Base-by-base conservation (phyloP, 1,140 invertebrate species). In the Drosophila ambigua region DNA sequence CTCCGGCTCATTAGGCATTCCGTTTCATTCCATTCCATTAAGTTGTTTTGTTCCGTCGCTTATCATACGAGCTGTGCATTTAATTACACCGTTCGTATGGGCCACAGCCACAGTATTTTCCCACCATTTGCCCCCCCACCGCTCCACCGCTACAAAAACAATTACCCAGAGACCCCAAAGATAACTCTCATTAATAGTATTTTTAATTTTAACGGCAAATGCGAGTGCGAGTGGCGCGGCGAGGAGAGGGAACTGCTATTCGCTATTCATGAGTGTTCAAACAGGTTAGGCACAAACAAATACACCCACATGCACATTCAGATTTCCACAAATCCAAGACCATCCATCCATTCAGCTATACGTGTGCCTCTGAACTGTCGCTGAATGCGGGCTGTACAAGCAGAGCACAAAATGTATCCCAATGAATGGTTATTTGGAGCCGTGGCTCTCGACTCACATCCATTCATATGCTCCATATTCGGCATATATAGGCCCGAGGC, bases 241-340 rank as follows among this genome's bases (percentile, higher is more conserved):
- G 23, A 1, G 11, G 7, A 28, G 9, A 13, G 3, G 35, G 3
- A 35, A 7, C 8, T 11, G 31, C 31, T 31, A 53, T 72, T 53
- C 72, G 72, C 69, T 72, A 72, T 72, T 62, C 69, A 72, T 72
- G 67, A 72, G 69, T 44, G 67, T 54, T 57, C 55, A 72, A 72
- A 31, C 69, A 67, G 69, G 57, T 72, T 62, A 26, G 39, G 58
- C 58, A 66, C 44, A 57, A 51, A 52, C 45, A 72, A 71, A 72
- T 46, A 72, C 67, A 69, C 65, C 67, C 65, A 72, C 69, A 72
- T 39, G 5, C 31, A 44, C 4, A 72, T 45, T 15, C 31, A 44
- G 1, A 23, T 41, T 5, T 11, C 41, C 16, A 46, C 45, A 50
- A 35, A 43, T 16, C 57, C 64, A 51, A 52, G 57, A 52, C 16